Base-by-base conservation (phyloP, 2,797 vertebrate species). In the Benthosema pterotum region DNA sequence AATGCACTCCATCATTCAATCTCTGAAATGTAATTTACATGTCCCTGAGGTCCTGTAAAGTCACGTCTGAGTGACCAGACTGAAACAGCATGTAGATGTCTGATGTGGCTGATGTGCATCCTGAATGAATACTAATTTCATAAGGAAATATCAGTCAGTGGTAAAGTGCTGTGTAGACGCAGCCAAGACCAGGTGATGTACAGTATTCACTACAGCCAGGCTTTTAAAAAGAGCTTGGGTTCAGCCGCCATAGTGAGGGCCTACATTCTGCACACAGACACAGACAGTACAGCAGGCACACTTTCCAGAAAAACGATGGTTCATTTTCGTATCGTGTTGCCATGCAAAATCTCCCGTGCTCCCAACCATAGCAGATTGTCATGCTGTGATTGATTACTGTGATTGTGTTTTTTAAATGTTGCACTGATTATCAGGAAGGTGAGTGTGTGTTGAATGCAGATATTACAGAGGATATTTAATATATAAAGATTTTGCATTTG, bases 241-340 rank as follows among this genome's bases (percentile, higher is more conserved):
- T 58, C 69, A 28, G 11, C 55, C 25, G 16, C 52, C 2, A 18
- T 12, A 17, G 53, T 5, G 67, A 70, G 46, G 53, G 54, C 51
- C 74, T 49, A 28, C 65, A 18, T 22, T 79, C 79, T 81, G 70
- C 74, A 80, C 69, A 78, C 71, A 77, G 79, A 75, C 70, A 75
- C 70, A 28, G 69, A 50, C 8, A 11, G 53, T 28, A 12, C 42
- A 11, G 43, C 47, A 11, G 67, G 74, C 71, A 48, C 67, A 57
- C 67, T 75, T 86, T 85, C 71, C 64, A 71, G 83, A 86, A 83
- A 85, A 81, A 55, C 22, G 50, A 73, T 67, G 68, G 64, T 57
- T 68, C 71, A 18, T 57, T 48, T 50, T 68, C 50, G 79, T 74
- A 88, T 88, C 85, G 71, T 56, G 42, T 88, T 88, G 66, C 86